A percentile compares a stretch with the other conserved stretches of the same genome.
These are phyloP conservation scores for Leucania comma DNA, from an alignment of 2,888 invertebrate genomes.

Conservation along the genomic window DNA sequence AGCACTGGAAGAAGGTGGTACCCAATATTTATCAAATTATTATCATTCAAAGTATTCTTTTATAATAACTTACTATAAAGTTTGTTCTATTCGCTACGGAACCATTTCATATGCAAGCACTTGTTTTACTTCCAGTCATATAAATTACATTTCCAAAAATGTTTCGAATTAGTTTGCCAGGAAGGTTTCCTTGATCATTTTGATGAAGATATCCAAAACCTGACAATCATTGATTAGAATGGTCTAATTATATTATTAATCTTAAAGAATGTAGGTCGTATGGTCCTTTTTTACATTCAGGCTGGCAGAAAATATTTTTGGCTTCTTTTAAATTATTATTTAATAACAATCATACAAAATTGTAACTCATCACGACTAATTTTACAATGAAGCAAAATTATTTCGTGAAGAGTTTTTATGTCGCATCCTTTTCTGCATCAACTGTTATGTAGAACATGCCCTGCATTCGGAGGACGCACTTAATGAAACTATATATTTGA, in stretches of 20 bases:
- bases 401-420: slow-evolving; percentile 3
- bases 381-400: slow-evolving; percentile 20
- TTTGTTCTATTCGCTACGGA: too few species aligned
- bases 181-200: background rate
- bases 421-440: slow-evolving; percentile 28
- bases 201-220: background rate
- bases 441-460: slow-evolving; percentile 3
- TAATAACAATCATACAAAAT: background rate
- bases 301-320: too few species aligned
- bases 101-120: too few species aligned
- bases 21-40: too few species aligned
- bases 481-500: background rate
- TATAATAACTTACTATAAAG: too few species aligned
- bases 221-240: background rate
- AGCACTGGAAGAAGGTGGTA: too few species aligned
- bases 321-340: too few species aligned
- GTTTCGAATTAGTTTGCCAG: background rate
- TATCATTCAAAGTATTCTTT: too few species aligned
- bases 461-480: slow-evolving; percentile 18
- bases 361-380: slow-evolving; percentile 15
- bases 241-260: background rate
- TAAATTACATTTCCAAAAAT: background rate
- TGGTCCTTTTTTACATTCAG: too few species aligned
- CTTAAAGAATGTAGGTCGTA: too few species aligned
- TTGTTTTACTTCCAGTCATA: too few species aligned